phyloP scores from a whole-genome alignment of 1,140 invertebrate species.

The Caenorhabditis inopinata region DNA sequence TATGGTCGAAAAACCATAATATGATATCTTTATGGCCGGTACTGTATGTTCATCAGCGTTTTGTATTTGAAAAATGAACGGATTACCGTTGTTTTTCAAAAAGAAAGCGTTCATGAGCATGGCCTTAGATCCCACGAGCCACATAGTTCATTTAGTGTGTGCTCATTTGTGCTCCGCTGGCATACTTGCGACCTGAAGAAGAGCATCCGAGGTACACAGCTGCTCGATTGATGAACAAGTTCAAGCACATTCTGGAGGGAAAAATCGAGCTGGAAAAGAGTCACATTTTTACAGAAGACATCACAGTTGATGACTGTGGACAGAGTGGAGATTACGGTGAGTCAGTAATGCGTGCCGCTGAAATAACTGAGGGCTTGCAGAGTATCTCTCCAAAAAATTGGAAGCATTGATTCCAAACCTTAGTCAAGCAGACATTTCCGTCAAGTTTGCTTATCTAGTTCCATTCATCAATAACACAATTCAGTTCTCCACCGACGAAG shows the following conservation, averaged over 20 bases:
- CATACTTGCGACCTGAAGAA: neutral
- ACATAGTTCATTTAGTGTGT: neutral
- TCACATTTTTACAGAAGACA: neutral
- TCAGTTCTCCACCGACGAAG: neutral
- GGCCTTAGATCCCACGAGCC: no score
- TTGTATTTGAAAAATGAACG: no score
- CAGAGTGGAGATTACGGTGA: neutral
- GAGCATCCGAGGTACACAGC: constrained; percentile 18
- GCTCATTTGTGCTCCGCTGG: neutral
- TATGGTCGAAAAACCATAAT: no score
- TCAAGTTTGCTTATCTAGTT: neutral
- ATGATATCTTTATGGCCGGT: no score
- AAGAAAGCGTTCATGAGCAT: no score
- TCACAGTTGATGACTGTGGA: neutral
- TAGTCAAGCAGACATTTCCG: neutral
- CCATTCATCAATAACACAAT: neutral
- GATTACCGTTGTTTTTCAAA: no score
- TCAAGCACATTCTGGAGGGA: constrained; percentile 2
- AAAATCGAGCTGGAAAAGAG: neutral
- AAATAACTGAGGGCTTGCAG: neutral
- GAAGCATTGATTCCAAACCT: constrained; percentile 2
- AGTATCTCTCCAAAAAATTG: neutral
- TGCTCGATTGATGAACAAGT: neutral
- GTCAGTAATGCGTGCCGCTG: no score
- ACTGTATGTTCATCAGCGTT: no score